Base-by-base conservation (phyloP, 1,140 invertebrate genomes). In the Apis laboriosa region DNA sequence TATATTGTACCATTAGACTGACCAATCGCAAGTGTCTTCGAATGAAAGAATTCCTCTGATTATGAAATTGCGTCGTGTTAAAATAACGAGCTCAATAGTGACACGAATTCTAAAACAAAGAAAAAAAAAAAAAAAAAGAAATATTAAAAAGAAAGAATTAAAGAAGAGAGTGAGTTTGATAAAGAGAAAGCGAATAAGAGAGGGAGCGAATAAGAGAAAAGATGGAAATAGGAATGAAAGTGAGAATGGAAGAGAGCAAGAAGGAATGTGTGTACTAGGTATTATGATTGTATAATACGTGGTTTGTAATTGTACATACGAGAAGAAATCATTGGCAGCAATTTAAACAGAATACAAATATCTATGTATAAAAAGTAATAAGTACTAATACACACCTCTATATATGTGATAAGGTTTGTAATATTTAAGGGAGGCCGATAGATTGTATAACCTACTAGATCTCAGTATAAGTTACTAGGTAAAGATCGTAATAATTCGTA, bases 341-440 rank as follows among this genome's bases (percentile, higher is more conserved):
- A 88, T 85, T 92, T 83, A 89, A 90, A 86, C 63, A 77, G 63
- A 84, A 85, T 84, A 85, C 81, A 90, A 79, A 91, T 91, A 91
- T 91, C 84, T 91, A 90, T 93, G 90, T 92, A 93, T 89, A 91
- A 91, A 91, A 90, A 86, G 80, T 76, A 82, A 85, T 86, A 88
- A 87, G 75, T 88, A 91, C 84, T 90, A 83, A 85, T 83, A 89
- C 84, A 91, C 84, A 88, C 71, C 87, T 91, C 80, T 90, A 90
- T 90, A 84, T 92, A 92, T 92, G 90, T 92, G 92, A 93, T 93
- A 93, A 93, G 91, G 87, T 93, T 93, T 93, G 90, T 93, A 93
- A 91, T 87, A 87, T 89, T 90, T 91, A 92, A 87, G 77, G 74
- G 84, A 90, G 84, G 89, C 86, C 90, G 85, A 90, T 87, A 90